Evolutionary conservation across 2,113 vertebrate genomes (phyloP).

Genomic region (Damaliscus lunatus): DNA sequence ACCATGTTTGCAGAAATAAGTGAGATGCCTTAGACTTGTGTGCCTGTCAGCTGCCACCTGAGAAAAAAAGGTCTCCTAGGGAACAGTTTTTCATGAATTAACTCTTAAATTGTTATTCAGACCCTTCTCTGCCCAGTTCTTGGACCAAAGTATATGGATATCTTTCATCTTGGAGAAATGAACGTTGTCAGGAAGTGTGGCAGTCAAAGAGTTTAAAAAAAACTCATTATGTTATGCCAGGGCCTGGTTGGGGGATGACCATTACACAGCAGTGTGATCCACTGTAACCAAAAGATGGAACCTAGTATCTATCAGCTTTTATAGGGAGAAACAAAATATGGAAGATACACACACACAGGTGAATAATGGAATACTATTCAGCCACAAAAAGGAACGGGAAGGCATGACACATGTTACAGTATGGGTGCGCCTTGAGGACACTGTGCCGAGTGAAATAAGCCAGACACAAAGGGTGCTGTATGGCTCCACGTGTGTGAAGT

Average conservation of each 20-base stretch:
- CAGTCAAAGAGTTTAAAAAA: background rate
- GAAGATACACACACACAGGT: background rate
- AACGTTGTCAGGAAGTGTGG: background rate
- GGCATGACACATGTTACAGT: background rate
- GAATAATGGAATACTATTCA: background rate
- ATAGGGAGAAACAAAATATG: background rate
- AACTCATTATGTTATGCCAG: background rate
- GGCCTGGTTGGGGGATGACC: background rate
- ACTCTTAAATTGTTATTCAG: slow-evolving; percentile 7
- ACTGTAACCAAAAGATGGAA: background rate
- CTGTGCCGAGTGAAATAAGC: background rate
- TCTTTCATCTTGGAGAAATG: background rate
- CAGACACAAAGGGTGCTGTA: background rate
- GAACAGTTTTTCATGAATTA: background rate
- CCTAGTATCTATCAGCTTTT: background rate
- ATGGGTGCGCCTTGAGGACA: background rate
- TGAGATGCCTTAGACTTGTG: slow-evolving; percentile 41
- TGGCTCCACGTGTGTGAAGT: background rate
- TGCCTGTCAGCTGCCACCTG: slow-evolving; percentile 31
- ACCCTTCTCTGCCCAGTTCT: background rate
- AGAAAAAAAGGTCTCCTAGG: background rate
- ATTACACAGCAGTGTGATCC: background rate
- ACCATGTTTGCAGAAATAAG: background rate
- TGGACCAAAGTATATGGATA: background rate
- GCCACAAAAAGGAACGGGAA: background rate